Percentiles rank a stretch among this genome's conserved stretches.
Evolutionary conservation across 2,888 invertebrate species (phyloP).

Genomic region (Baccha elongata): DNA sequence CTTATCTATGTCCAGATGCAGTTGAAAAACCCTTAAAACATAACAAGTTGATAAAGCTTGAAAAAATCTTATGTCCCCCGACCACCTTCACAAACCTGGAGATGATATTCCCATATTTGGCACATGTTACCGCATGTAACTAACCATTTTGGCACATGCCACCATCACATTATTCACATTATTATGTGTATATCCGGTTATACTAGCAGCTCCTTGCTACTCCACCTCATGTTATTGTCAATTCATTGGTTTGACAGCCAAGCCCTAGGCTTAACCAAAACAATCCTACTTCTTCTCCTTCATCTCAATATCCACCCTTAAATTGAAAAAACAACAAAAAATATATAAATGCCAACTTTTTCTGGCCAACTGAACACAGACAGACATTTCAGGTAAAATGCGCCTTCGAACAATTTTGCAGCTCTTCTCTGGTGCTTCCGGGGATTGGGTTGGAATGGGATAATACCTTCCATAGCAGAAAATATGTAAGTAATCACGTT

Average conservation of each 20-base stretch:
- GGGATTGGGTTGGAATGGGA: background rate
- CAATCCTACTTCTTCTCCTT: background rate
- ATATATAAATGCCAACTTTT: slow-evolving; percentile 15
- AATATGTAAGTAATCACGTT: slow-evolving; percentile 58
- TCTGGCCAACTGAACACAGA: slow-evolving; percentile 23
- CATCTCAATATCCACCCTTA: too few species aligned
- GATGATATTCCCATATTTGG: slow-evolving; percentile 40
- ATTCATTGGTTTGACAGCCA: slow-evolving; percentile 64
- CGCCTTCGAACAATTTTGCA: background rate
- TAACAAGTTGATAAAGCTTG: background rate
- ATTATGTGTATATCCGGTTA: slow-evolving; percentile 52
- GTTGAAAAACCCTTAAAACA: slow-evolving; percentile 12
- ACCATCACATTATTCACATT: slow-evolving; percentile 57
- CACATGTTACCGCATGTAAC: slow-evolving; percentile 64
- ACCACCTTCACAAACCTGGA: too few species aligned
- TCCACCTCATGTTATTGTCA: slow-evolving; percentile 30
- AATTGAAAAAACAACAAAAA: too few species aligned
- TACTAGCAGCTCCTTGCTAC: background rate
- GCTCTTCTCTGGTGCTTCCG: background rate
- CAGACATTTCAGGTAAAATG: slow-evolving; percentile 47
- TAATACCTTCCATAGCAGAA: background rate
- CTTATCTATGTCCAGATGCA: background rate
- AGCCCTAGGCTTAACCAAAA: slow-evolving; percentile 33
- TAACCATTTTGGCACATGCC: slow-evolving; percentile 59
- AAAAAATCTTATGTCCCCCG: background rate